A percentile compares a stretch with the other conserved stretches of the same genome.
Conservation (phyloP, 1,140 invertebrate genomes). For the Rhyacophila brunnea region DNA sequence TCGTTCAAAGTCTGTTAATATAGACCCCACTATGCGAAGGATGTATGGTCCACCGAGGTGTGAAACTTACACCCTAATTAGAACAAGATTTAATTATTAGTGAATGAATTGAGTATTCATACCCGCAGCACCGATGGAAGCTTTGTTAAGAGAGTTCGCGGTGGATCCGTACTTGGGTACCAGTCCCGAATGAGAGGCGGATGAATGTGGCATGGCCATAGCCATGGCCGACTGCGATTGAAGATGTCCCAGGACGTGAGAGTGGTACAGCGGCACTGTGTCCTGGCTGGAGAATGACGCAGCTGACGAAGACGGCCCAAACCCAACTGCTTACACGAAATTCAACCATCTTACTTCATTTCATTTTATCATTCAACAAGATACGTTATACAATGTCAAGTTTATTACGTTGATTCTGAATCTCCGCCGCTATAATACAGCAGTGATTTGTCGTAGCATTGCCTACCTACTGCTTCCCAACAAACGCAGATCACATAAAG, state of each 20-base stretch:
- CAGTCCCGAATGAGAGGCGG: slow-evolving; percentile 14
- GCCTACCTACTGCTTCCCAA: too few species aligned
- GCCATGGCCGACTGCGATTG: slow-evolving; percentile 49
- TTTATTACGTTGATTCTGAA: too few species aligned
- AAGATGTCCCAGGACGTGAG: slow-evolving; percentile 45
- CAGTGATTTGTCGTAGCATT: neutral
- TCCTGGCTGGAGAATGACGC: slow-evolving; percentile 52
- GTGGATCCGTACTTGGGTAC: slow-evolving; percentile 33
- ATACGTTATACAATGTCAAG: too few species aligned
- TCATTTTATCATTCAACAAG: neutral
- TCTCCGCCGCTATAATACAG: too few species aligned
- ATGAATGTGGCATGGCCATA: slow-evolving; percentile 33
- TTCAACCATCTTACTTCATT: neutral
- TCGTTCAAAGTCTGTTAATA: too few species aligned
- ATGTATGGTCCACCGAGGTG: too few species aligned
- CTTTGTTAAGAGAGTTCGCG: slow-evolving; percentile 30
- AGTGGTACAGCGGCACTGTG: slow-evolving; percentile 42
- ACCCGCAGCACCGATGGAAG: neutral
- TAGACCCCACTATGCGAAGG: too few species aligned
- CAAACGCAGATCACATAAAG: too few species aligned
- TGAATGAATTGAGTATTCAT: too few species aligned
- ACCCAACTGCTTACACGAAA: slow-evolving; percentile 39
- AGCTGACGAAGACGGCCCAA: slow-evolving; percentile 42
- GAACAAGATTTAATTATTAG: too few species aligned
- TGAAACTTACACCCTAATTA: too few species aligned